phyloP scores from a whole-genome alignment of 2,888 invertebrate genomes.

The Chirona hameri region DNA sequence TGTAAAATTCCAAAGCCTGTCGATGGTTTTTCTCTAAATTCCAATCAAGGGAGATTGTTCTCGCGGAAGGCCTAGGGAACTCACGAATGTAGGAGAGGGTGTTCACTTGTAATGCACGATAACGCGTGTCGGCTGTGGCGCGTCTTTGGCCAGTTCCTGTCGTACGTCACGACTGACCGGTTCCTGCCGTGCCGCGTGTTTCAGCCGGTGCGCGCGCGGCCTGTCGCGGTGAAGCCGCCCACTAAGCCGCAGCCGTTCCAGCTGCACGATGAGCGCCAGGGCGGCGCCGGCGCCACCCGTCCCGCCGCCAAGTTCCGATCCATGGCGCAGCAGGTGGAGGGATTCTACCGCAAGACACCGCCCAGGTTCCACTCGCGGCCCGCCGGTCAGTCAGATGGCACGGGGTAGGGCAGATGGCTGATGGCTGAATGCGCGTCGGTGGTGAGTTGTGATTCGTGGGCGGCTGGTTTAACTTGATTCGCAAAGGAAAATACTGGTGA shows the following conservation, averaged over 20 bases:
- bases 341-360: slow-evolving; percentile 4
- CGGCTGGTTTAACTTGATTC: too few relatives aligned
- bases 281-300: not conserved
- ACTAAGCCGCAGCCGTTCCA: slow-evolving; percentile 13
- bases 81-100: too few relatives aligned
- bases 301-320: slow-evolving; percentile 3
- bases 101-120: too few relatives aligned
- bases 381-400: not conserved
- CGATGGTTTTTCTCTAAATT: too few relatives aligned
- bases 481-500: too few relatives aligned
- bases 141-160: not conserved
- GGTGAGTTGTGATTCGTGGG: too few relatives aligned
- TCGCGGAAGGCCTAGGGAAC: too few relatives aligned
- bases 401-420: not conserved
- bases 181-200: not conserved
- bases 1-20: too few relatives aligned
- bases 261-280: not conserved
- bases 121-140: too few relatives aligned
- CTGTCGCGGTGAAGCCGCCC: not conserved
- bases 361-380: slow-evolving; percentile 24
- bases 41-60: too few relatives aligned
- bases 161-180: not conserved
- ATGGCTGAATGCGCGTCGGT: too few relatives aligned
- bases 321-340: slow-evolving; percentile 3
- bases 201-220: not conserved